Percentiles rank a stretch among this genome's conserved stretches.
Evolutionary conservation across 2,113 vertebrate genomes (phyloP).

Genomic region (Pachycephala philippinensis): DNA sequence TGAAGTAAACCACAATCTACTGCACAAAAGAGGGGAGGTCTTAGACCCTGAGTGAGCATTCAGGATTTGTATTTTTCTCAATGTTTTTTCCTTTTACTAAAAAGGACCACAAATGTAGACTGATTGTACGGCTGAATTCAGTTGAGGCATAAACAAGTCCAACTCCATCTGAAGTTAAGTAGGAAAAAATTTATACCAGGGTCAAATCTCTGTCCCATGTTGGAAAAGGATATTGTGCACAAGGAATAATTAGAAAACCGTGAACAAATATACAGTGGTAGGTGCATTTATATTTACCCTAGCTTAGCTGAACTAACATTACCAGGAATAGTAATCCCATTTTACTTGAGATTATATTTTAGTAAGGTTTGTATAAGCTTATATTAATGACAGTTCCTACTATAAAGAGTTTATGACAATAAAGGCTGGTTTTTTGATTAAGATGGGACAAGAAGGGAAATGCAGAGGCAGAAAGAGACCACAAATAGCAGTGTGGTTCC

Average conservation of each 20-base stretch:
- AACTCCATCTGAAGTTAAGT: neutral
- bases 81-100: neutral
- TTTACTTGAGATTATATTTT: slow-evolving; percentile 31
- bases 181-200: neutral
- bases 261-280: neutral
- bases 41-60: neutral
- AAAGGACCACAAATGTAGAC: neutral
- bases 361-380: neutral
- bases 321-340: neutral
- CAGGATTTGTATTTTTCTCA: neutral
- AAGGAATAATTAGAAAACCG: slow-evolving; percentile 22
- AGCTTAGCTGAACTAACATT: neutral
- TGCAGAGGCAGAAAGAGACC: neutral
- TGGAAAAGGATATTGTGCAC: neutral
- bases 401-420: neutral
- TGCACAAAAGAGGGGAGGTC: neutral
- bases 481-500: neutral
- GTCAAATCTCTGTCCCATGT: neutral
- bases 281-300: slow-evolving; percentile 2
- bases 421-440: neutral
- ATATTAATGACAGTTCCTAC: neutral
- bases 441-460: neutral
- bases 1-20: neutral
- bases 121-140: neutral
- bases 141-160: neutral